Percentiles rank a stretch among this genome's conserved stretches.
phyloP scores from a whole-genome alignment of 2,797 vertebrate species.

The Margarornis squamiger region DNA sequence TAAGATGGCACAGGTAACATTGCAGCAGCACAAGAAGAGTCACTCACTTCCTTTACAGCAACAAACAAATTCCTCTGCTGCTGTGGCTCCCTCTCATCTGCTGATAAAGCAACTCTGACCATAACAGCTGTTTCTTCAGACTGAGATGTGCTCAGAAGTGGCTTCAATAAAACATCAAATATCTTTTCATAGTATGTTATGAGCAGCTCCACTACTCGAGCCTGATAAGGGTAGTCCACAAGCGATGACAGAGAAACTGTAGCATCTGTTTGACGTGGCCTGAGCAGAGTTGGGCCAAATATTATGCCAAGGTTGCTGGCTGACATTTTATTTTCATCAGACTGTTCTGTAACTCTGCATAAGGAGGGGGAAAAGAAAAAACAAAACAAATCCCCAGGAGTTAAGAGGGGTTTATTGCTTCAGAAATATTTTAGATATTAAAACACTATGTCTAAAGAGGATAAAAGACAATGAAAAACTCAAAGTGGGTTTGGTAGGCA shows the following conservation, averaged over 20 bases:
- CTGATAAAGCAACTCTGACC: constrained; percentile 63
- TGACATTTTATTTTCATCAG: constrained; percentile 97
- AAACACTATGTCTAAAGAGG: background rate
- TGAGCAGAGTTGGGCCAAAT: constrained; percentile 94
- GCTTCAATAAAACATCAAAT: constrained; percentile 82
- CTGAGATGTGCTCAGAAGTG: constrained; percentile 50
- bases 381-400: background rate
- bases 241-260: constrained; percentile 93
- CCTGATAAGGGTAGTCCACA: constrained; percentile 95
- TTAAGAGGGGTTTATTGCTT: background rate
- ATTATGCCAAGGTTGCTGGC: constrained; percentile 96
- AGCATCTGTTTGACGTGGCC: constrained; percentile 87
- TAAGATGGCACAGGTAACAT: background rate
- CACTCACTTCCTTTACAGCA: constrained; percentile 91
- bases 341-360: constrained; percentile 87
- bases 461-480: background rate
- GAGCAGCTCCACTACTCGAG: constrained; percentile 91
- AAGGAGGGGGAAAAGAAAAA: background rate
- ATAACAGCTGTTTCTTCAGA: constrained; percentile 67
- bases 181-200: constrained; percentile 86
- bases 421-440: background rate
- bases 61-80: constrained; percentile 82
- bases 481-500: background rate
- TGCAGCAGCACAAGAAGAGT: background rate
- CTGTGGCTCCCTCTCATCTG: constrained; percentile 82